Evolutionary conservation across 2,888 invertebrate genomes (phyloP).

Genomic region (Nephrotoma guestfalica): DNA sequence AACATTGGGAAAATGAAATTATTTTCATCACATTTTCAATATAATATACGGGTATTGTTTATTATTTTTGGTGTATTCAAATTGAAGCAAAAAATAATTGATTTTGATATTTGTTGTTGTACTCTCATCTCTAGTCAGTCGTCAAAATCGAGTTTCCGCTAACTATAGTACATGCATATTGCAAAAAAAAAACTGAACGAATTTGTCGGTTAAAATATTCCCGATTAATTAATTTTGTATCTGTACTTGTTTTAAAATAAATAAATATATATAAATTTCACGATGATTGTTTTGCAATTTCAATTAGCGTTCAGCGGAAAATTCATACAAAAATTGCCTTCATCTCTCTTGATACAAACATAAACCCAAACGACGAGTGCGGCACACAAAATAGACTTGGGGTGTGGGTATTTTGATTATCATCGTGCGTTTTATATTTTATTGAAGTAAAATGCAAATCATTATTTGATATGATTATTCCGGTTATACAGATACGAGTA

Average conservation of each 20-base stretch:
- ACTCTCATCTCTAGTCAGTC: neutral
- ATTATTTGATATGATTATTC: neutral
- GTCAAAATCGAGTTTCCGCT: neutral
- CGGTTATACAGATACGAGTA: neutral
- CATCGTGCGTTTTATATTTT: neutral
- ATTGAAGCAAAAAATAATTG: neutral
- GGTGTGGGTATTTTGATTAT: neutral
- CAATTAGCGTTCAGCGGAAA: neutral
- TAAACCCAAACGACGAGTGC: neutral
- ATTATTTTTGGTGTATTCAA: neutral
- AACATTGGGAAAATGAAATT: neutral
- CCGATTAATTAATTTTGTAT: neutral
- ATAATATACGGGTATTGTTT: neutral
- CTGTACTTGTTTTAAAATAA: neutral
- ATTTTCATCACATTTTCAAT: neutral
- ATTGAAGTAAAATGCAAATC: neutral
- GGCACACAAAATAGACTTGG: neutral
- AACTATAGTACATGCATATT: neutral
- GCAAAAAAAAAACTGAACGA: neutral
- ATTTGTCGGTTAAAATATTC: neutral
- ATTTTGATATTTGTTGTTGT: neutral
- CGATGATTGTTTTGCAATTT: neutral
- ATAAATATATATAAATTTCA: neutral
- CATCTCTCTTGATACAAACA: neutral
- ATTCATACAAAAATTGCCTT: neutral